Conservation (phyloP, 2,888 invertebrate species). For the Papilio gigon region DNA sequence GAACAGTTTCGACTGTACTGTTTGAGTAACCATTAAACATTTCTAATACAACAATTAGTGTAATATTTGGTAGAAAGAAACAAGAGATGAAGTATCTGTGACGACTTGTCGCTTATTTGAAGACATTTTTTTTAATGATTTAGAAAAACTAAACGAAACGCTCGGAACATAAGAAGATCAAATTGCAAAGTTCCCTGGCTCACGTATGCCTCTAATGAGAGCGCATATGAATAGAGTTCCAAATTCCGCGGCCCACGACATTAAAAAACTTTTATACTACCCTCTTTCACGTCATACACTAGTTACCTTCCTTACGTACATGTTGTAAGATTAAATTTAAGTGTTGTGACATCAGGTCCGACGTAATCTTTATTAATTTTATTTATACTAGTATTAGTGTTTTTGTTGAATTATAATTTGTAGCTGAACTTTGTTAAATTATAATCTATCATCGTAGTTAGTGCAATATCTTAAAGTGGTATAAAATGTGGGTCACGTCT, state of each 20-base stretch:
- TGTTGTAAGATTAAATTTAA: constrained; percentile 18
- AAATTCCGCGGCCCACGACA: constrained; percentile 41
- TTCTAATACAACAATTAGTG: neutral
- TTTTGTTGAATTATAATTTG: neutral
- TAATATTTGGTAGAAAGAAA: no score
- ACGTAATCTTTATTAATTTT: neutral
- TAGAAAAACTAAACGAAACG: constrained; percentile 9
- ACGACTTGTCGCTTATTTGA: neutral
- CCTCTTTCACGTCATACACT: constrained; percentile 14
- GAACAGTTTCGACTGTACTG: no score
- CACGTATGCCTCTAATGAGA: constrained; percentile 41
- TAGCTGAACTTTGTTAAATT: neutral
- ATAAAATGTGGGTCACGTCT: no score
- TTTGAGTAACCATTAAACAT: no score
- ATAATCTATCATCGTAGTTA: neutral
- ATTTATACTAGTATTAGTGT: neutral
- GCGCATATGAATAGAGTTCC: constrained; percentile 41
- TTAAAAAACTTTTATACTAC: constrained; percentile 39
- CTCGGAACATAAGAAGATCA: constrained; percentile 23
- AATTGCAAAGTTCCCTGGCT: constrained; percentile 29
- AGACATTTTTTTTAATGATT: constrained; percentile 7
- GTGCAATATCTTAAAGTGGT: neutral
- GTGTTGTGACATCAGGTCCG: neutral
- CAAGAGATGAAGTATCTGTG: neutral
- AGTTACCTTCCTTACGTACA: constrained; percentile 1